Base-by-base conservation (phyloP, 1,140 invertebrate genomes). In the Lepidurus apus region DNA sequence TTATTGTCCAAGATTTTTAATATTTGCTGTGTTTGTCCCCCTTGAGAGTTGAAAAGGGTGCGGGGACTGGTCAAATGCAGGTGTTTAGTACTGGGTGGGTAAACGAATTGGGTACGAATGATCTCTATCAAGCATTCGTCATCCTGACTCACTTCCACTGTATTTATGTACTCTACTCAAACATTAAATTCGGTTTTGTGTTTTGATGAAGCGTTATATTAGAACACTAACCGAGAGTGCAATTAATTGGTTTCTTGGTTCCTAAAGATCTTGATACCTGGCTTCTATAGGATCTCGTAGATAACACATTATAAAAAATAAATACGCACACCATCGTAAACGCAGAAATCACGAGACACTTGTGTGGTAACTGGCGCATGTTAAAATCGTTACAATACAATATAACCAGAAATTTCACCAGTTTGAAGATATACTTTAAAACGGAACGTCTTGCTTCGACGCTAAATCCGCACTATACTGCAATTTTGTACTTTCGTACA, bases 1-100 rank as follows among this genome's bases (percentile, higher is more conserved):
- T 78, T 44, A 42, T 78, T 78, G 17, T 43, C 24, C 0, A 78
- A 21, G 21, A 73, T 73, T 42, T 34, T 43, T 53, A 78, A 26
- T 42, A 78, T 74, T n/a, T 42, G 42, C 45, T 78, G 45, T 7
- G 77, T 43, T 74, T 65, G 77, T 11, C 77, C 77, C 4, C 43
- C 65, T 34, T 47, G 73, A 1, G 77, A 73, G 73, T 78, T 65
- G 24, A 65, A 65, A 17, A 42, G 47, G 42, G 34, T 13, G 42
- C 13, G 26, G 1, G 77, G 77, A 78, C 43, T 44, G 17, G n/a
- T 11, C 34, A 76, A 34, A 42, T 65, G 77, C 43, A 21, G 47
- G 0, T 65, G 17, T 65, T 65, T 21, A 1, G 53, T 65, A 65
- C 53, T 65, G 9, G 53, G 53, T 10, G 53, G 53, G 13, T 65